Conservation (phyloP, 2,797 vertebrate species). For the Muraenolepis orangiensis region DNA sequence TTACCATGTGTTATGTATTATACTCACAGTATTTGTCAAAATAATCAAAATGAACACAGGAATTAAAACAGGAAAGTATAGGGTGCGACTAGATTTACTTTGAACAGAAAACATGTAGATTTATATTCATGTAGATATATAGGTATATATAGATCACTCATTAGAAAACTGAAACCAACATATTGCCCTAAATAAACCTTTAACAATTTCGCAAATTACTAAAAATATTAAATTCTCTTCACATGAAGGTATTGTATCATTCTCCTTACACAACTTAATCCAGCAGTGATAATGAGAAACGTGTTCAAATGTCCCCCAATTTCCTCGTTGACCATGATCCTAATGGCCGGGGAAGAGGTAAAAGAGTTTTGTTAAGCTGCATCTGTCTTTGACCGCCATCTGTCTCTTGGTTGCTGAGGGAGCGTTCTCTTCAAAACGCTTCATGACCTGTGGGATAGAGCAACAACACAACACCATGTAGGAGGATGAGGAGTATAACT, state of each 20-base stretch:
- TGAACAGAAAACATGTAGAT: no score
- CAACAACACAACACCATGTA: background rate
- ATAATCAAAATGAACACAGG: background rate
- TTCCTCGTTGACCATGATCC: no score
- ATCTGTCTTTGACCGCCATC: slow-evolving; percentile 68
- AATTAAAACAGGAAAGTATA: no score
- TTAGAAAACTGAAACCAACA: background rate
- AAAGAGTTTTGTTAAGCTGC: slow-evolving; percentile 47
- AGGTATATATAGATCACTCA: no score
- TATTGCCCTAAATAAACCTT: background rate
- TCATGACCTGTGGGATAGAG: slow-evolving; percentile 54
- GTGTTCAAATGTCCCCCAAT: background rate
- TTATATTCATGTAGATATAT: no score
- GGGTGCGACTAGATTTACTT: background rate
- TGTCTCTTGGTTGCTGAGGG: background rate
- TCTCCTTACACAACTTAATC: background rate
- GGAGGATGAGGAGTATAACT: background rate
- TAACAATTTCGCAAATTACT: background rate
- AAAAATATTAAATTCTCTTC: background rate
- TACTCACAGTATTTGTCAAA: background rate
- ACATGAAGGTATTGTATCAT: background rate
- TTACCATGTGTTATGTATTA: background rate
- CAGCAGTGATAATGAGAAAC: background rate
- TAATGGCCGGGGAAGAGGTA: slow-evolving; percentile 69
- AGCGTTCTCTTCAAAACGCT: slow-evolving; percentile 41